Evolutionary conservation across 2,888 invertebrate genomes (phyloP).

Genomic region (Agonopterix heracliana): DNA sequence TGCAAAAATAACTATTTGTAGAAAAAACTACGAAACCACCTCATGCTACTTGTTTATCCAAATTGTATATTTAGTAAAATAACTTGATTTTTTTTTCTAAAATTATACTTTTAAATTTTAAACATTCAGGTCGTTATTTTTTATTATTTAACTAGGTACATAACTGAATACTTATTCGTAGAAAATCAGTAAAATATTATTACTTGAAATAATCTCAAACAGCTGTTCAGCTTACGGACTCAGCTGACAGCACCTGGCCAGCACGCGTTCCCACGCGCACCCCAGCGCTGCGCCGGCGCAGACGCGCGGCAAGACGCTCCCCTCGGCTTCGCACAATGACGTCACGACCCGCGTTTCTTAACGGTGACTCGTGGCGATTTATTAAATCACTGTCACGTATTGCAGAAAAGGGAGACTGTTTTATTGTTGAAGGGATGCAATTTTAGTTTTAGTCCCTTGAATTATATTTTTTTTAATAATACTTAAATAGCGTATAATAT

Average conservation of each 20-base stretch:
- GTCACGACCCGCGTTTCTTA: conserved; percentile 25
- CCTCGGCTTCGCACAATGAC: conserved; percentile 28
- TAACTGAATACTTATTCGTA: too few species aligned
- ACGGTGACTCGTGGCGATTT: conserved; percentile 10
- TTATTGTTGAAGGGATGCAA: background rate
- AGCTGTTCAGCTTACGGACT: conserved; percentile 43
- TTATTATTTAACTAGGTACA: too few species aligned
- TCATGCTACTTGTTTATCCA: too few species aligned
- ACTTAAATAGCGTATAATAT: too few species aligned
- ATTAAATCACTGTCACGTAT: conserved; percentile 21
- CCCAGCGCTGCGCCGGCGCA: conserved; percentile 23
- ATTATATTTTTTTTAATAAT: background rate
- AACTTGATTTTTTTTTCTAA: too few species aligned
- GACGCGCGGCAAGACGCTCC: conserved; percentile 32
- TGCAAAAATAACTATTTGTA: too few species aligned
- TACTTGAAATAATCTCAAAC: conserved; percentile 18
- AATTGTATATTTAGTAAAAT: too few species aligned
- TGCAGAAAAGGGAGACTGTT: background rate
- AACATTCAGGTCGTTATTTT: too few species aligned
- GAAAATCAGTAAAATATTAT: too few species aligned
- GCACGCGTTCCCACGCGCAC: conserved; percentile 68
- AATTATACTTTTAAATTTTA: too few species aligned
- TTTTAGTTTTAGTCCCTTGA: background rate
- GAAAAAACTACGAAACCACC: too few species aligned
- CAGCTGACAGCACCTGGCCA: conserved; percentile 60